Percentiles rank a stretch among this genome's conserved stretches.
These are phyloP conservation scores for Syritta pipiens DNA, from an alignment of 2,888 invertebrate species.

Conservation along the genomic window DNA sequence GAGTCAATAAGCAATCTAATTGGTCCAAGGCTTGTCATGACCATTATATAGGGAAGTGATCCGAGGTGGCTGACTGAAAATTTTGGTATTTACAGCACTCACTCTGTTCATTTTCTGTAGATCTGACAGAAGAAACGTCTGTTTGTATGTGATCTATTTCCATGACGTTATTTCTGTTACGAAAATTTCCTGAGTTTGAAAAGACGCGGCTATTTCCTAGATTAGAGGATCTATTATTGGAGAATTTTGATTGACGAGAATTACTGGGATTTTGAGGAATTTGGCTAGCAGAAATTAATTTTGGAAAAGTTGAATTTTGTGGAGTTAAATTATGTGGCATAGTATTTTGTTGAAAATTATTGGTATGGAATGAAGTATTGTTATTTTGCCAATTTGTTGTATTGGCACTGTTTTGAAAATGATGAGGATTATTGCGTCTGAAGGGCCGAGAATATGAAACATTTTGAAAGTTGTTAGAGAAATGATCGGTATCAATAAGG, in stretches of 20 bases:
- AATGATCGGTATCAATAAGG: constrained; percentile 14
- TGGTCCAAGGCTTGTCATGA: background rate
- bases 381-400: background rate
- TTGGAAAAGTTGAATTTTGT: constrained; percentile 2
- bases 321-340: background rate
- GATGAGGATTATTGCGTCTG: background rate
- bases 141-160: constrained; percentile 4
- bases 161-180: constrained; percentile 4
- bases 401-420: background rate
- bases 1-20: constrained; percentile 17
- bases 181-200: background rate
- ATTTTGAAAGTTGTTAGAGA: background rate
- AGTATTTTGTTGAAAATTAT: background rate
- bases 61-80: constrained; percentile 6
- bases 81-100: too few species aligned
- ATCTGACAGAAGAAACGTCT: background rate
- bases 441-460: background rate
- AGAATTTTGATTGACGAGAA: background rate
- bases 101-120: too few species aligned
- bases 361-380: background rate
- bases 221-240: background rate
- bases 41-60: constrained; percentile 21
- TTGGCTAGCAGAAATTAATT: background rate
- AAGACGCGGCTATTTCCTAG: background rate
- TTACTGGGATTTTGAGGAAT: constrained; percentile 1